Percentiles rank a stretch among this genome's conserved stretches.
phyloP scores from a whole-genome alignment of 2,888 invertebrate genomes.

The Atherix ibis region DNA sequence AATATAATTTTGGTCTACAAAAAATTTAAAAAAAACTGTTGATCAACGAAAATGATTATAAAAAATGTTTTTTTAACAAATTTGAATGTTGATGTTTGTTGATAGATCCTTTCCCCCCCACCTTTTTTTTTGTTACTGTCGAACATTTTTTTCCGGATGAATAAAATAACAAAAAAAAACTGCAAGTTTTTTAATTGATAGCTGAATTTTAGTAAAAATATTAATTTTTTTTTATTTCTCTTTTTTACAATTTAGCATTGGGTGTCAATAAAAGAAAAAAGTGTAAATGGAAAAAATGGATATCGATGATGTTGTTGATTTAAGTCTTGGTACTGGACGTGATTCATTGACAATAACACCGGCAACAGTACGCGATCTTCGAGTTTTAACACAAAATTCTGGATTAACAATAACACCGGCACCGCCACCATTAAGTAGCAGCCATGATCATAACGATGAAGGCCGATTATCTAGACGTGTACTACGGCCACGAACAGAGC shows the following conservation, averaged over 20 bases:
- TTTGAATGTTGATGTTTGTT: too few relatives aligned
- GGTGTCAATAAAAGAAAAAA: constrained; percentile 20
- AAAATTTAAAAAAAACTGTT: too few relatives aligned
- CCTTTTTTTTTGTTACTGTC: too few relatives aligned
- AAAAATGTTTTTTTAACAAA: too few relatives aligned
- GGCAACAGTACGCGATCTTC: constrained; percentile 35
- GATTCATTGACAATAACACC: constrained; percentile 31
- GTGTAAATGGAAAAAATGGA: constrained; percentile 63
- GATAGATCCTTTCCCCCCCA: too few relatives aligned
- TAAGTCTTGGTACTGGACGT: constrained; percentile 47
- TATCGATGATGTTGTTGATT: constrained; percentile 79
- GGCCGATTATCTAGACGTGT: constrained; percentile 41
- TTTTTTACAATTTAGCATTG: too few relatives aligned
- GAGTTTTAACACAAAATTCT: constrained; percentile 42
- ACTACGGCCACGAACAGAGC: constrained; percentile 66
- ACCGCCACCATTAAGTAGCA: constrained; percentile 32
- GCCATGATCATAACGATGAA: constrained; percentile 15
- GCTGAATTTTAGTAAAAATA: too few relatives aligned
- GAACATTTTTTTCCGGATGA: too few relatives aligned
- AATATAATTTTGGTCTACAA: too few relatives aligned
- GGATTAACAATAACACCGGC: constrained; percentile 48
- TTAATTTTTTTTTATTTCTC: constrained; percentile 8
- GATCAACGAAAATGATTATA: too few relatives aligned
- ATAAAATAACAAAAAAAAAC: too few relatives aligned
- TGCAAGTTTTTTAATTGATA: too few relatives aligned